Conservation (phyloP, 2,113 vertebrate species). For the Lota lota region DNA sequence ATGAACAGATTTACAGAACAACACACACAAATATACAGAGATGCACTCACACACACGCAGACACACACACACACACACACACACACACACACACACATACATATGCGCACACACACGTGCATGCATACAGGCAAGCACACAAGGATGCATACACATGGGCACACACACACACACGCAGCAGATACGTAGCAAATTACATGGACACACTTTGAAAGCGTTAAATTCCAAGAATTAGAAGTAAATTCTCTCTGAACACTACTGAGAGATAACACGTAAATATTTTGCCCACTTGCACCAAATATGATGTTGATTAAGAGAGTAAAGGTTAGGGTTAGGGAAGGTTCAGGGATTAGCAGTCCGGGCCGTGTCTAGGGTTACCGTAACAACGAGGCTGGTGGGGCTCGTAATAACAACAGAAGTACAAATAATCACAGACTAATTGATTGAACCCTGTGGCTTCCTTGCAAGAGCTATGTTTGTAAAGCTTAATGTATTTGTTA, state of each 20-base stretch:
- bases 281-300: conserved; percentile 69
- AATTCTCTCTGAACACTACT: conserved; percentile 54
- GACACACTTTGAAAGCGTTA: conserved; percentile 26
- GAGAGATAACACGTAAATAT: conserved; percentile 72
- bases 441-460: conserved; percentile 76
- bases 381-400: conserved; percentile 74
- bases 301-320: conserved; percentile 81
- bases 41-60: background rate
- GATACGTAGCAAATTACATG: conserved; percentile 15
- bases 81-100: conserved; percentile 5
- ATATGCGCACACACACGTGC: conserved; percentile 39
- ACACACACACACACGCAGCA: conserved; percentile 34
- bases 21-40: conserved; percentile 41
- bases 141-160: conserved; percentile 12
- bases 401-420: conserved; percentile 79
- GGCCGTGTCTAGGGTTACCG: conserved; percentile 74
- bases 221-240: conserved; percentile 59
- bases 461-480: conserved; percentile 70
- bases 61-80: conserved; percentile 12
- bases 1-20: conserved; percentile 34
- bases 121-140: conserved; percentile 11
- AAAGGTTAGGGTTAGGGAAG: conserved; percentile 77
- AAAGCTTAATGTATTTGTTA: conserved; percentile 59
- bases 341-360: conserved; percentile 72
- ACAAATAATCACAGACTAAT: conserved; percentile 81